A percentile compares a stretch with the other conserved stretches of the same genome.
Evolutionary conservation across 2,888 invertebrate genomes (phyloP).

Genomic region (Oscheius onirici): DNA sequence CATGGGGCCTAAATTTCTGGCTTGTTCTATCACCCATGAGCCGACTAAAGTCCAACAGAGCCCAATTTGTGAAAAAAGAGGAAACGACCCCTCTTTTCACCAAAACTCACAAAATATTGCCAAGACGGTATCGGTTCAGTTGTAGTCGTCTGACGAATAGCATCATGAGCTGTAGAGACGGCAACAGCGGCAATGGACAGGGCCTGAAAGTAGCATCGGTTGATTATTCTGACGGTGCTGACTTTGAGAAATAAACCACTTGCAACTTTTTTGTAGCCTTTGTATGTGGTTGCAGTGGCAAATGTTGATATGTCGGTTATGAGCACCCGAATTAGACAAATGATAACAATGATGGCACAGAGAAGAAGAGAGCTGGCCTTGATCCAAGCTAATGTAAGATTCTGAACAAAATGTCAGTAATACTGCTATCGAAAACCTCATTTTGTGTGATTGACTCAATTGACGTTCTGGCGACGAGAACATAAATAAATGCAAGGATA

Average conservation of each 20-base stretch:
- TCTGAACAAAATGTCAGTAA: background rate
- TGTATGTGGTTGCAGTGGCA: slow-evolving; percentile 7
- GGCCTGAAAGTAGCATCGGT: background rate
- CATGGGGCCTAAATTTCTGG: too few species aligned
- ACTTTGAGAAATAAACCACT: background rate
- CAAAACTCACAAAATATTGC: slow-evolving; percentile 4
- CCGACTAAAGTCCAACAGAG: background rate
- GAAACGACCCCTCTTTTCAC: background rate
- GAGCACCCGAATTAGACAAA: slow-evolving; percentile 6
- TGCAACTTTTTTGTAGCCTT: slow-evolving; percentile 13
- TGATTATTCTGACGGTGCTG: background rate
- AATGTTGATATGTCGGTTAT: background rate
- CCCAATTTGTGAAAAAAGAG: background rate
- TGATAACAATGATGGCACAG: background rate
- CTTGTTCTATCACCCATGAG: too few species aligned
- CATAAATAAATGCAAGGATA: background rate
- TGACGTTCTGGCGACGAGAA: background rate
- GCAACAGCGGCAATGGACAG: background rate
- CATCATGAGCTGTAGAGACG: slow-evolving; percentile 4
- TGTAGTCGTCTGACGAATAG: slow-evolving; percentile 12
- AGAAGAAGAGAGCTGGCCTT: background rate
- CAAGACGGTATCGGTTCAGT: background rate
- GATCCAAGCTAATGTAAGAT: slow-evolving; percentile 2
- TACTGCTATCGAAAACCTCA: too few species aligned
- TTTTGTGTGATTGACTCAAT: too few species aligned